A percentile compares a stretch with the other conserved stretches of the same genome.
phyloP scores from a whole-genome alignment of 2,113 vertebrate genomes.

The Glaucomys volans region DNA sequence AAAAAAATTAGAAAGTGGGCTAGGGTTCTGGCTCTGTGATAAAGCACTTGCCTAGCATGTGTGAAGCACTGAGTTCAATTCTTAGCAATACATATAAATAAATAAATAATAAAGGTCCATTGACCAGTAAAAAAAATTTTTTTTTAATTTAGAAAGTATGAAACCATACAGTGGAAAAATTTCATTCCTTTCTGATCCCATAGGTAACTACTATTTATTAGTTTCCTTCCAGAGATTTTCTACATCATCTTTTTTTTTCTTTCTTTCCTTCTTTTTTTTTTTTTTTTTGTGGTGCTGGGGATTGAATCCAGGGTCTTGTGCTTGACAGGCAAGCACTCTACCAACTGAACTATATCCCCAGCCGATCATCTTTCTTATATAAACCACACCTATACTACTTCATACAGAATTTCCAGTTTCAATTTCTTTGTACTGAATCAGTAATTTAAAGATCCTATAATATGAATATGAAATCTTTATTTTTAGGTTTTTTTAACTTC shows the following conservation, averaged over 20 bases:
- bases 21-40: too few relatives aligned
- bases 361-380: neutral
- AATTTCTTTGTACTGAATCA: neutral
- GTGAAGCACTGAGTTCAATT: too few relatives aligned
- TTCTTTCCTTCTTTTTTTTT: too few relatives aligned
- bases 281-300: too few relatives aligned
- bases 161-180: neutral
- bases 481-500: neutral
- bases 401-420: neutral
- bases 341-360: too few relatives aligned
- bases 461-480: neutral
- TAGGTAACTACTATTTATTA: neutral
- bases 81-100: too few relatives aligned
- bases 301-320: too few relatives aligned
- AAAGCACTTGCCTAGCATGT: too few relatives aligned
- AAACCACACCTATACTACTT: neutral
- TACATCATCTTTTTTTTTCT: neutral
- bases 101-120: too few relatives aligned
- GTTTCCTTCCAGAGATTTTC: conserved; percentile 8
- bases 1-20: neutral
- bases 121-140: too few relatives aligned
- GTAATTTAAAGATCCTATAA: neutral
- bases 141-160: neutral
- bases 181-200: neutral
- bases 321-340: too few relatives aligned